Evolutionary conservation across 2,113 vertebrate genomes (phyloP), one percentile per base, ranked within the genome.

Genomic region (Dipodomys ordii): DNA sequence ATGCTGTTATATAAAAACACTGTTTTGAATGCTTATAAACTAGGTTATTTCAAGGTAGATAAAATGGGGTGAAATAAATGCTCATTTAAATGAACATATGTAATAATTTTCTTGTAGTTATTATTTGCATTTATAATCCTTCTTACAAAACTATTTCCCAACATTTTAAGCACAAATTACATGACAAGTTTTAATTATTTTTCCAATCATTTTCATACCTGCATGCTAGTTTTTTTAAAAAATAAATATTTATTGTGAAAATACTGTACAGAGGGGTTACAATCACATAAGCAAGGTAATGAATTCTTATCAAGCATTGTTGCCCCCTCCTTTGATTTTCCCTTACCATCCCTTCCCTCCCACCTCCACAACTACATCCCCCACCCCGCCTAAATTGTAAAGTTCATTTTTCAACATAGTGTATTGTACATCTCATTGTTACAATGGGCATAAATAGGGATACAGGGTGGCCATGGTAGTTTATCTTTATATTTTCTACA

Each of bases 1-100:
- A 85, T 72, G 57, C 13, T 23, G 62, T 22, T 25, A 16, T 1
- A 64, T 81, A 91, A 60, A 91, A 60, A n/a, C 11, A 60, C 22
- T 57, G 19, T 6, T 9, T 53, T 64, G 4, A 64, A 83, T 71
- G 22, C n/a, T 18, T 6, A 65, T 78, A 67, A 62, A 11, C 13
- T 46, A 64, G 16, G 65, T 77, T 46, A 76, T 77, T 71, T 78
- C 18, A 74, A 10, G n/a, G 10, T n/a, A 27, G 18, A 44, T 77
- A 5, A 57, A 71, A 83, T 53, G 39, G 39, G 60, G 20, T 35
- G 49, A 62, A 28, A 57, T 25, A 3, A 10, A 30, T 23, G 2
- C 62, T 87, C 7, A 69, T 28, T 92, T 83, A 90, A 93, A 84
- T 28, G 35, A 83, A 30, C 44, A 57, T 16, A 76, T 49, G 92